A percentile compares a stretch with the other conserved stretches of the same genome.
Evolutionary conservation across 1,140 invertebrate species (phyloP).

Genomic region (Rhopalosiphum padi): DNA sequence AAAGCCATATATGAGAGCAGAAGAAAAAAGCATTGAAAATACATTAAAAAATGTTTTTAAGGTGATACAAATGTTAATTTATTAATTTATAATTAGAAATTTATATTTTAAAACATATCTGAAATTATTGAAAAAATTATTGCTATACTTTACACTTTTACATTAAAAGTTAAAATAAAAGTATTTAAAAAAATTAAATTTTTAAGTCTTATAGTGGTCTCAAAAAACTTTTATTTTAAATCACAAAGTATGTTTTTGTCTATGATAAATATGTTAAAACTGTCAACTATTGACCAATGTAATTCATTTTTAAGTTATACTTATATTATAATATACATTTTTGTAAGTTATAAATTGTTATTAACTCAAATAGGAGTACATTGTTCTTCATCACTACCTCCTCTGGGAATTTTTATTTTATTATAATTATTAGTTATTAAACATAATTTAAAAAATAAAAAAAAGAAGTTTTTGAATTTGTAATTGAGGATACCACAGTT

Average conservation of each 20-base stretch:
- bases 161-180: background rate
- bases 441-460: background rate
- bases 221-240: background rate
- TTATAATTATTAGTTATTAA: background rate
- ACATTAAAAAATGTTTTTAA: conserved; percentile 28
- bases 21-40: conserved; percentile 35
- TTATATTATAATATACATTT: background rate
- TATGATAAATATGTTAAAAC: no score
- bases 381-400: background rate
- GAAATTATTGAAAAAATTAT: background rate
- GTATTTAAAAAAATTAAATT: background rate
- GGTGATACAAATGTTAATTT: background rate
- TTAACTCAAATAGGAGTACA: background rate
- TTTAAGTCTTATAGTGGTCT: background rate
- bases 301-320: background rate
- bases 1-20: conserved; percentile 40
- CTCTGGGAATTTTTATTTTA: background rate
- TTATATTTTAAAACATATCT: background rate
- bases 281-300: no score
- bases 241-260: no score
- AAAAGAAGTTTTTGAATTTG: no score
- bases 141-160: background rate
- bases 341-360: background rate
- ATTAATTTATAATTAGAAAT: background rate
- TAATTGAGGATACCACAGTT: no score